Conservation (phyloP, 2,888 invertebrate species). For the Atrina japonica region DNA sequence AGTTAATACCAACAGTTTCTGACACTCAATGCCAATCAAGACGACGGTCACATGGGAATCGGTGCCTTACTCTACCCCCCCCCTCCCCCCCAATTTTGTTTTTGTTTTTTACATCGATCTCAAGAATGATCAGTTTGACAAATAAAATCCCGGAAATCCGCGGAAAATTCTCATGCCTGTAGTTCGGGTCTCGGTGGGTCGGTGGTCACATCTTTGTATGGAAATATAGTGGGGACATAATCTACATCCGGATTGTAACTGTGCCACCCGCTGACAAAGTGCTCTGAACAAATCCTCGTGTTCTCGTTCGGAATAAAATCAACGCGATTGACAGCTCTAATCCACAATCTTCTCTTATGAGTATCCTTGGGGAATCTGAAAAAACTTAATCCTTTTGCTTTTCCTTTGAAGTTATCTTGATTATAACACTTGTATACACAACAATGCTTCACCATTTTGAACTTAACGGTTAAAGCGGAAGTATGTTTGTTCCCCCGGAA, state of each 20-base stretch:
- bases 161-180: no score
- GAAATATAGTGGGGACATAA: conserved; percentile 35
- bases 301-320: conserved; percentile 32
- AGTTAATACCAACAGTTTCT: no score
- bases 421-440: conserved; percentile 29
- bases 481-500: not conserved
- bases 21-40: no score
- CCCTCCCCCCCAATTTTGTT: no score
- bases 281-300: conserved; percentile 34
- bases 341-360: conserved; percentile 33
- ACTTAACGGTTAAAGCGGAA: no score
- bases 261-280: conserved; percentile 42
- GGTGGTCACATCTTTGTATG: conserved; percentile 1
- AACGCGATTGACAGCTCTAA: conserved; percentile 36
- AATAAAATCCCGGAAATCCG: no score
- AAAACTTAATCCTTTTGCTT: conserved; percentile 28
- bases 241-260: conserved; percentile 40
- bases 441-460: conserved; percentile 28
- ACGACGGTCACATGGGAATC: no score
- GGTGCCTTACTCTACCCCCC: no score
- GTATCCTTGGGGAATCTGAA: conserved; percentile 30
- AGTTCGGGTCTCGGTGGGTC: not conserved
- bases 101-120: no score
- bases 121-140: no score
- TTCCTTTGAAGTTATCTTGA: conserved; percentile 18